phyloP scores from a whole-genome alignment of 2,113 vertebrate species.

The Crotalus tigris region DNA sequence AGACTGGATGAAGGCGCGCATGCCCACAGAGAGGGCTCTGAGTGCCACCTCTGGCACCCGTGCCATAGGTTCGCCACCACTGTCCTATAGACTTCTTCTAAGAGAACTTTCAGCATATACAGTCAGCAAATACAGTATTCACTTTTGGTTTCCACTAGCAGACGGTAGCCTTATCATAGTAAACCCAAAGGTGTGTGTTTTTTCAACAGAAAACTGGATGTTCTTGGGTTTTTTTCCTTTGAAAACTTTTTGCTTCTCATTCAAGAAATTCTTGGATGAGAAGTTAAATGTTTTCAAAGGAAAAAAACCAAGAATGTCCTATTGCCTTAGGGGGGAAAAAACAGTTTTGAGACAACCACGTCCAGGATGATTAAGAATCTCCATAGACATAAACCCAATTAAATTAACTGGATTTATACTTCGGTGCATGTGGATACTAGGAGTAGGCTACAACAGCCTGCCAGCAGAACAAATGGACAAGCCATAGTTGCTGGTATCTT shows the following conservation, averaged over 20 bases:
- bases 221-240: not conserved
- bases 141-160: not conserved
- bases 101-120: not conserved
- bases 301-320: not conserved
- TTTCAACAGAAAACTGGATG: not conserved
- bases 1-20: no score
- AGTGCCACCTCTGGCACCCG: no score
- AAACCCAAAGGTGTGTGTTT: not conserved
- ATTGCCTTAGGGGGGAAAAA: not conserved
- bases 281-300: not conserved
- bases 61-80: no score
- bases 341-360: not conserved
- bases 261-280: not conserved
- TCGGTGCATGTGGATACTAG: not conserved
- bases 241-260: not conserved
- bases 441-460: not conserved
- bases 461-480: not conserved
- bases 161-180: not conserved
- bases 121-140: no score
- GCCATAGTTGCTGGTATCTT: not conserved
- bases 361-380: not conserved
- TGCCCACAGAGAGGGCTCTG: no score
- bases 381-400: not conserved
- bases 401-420: not conserved
- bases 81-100: not conserved